Percentiles rank a stretch among this genome's conserved stretches.
These are phyloP conservation scores for Anthopleura sola DNA, from an alignment of 64 coral and sea anemone species.

Conservation along the genomic window DNA sequence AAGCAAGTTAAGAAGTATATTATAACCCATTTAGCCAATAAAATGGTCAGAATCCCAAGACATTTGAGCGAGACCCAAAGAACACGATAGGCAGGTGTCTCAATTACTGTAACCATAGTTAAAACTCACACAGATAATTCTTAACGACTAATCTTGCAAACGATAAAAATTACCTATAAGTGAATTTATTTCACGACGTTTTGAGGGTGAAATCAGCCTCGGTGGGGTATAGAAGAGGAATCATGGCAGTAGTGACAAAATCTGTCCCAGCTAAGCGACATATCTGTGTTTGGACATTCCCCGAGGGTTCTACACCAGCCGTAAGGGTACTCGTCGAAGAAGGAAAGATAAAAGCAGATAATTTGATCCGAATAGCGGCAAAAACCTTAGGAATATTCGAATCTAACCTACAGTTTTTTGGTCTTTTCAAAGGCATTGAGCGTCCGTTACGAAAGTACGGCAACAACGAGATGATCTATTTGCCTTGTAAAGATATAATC, in stretches of 20 bases:
- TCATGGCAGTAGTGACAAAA: constrained; percentile 35
- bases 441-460: constrained; percentile 76
- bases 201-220: too few relatives aligned
- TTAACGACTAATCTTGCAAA: too few relatives aligned
- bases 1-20: background rate
- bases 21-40: background rate
- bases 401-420: constrained; percentile 68
- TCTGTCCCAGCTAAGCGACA: constrained; percentile 68
- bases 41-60: background rate
- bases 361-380: constrained; percentile 53
- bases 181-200: too few relatives aligned
- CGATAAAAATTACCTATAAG: too few relatives aligned
- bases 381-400: constrained; percentile 54
- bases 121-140: too few relatives aligned
- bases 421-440: constrained; percentile 77
- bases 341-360: constrained; percentile 54
- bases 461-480: constrained; percentile 67
- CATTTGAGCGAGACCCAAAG: background rate
- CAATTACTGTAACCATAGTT: background rate
- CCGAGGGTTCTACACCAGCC: constrained; percentile 72
- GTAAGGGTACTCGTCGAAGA: constrained; percentile 67
- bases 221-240: too few relatives aligned
- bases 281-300: constrained; percentile 86
- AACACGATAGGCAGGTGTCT: background rate
- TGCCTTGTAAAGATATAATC: constrained; percentile 75